Base-by-base conservation (phyloP, 2,888 invertebrate genomes). In the Conchocele bisecta region DNA sequence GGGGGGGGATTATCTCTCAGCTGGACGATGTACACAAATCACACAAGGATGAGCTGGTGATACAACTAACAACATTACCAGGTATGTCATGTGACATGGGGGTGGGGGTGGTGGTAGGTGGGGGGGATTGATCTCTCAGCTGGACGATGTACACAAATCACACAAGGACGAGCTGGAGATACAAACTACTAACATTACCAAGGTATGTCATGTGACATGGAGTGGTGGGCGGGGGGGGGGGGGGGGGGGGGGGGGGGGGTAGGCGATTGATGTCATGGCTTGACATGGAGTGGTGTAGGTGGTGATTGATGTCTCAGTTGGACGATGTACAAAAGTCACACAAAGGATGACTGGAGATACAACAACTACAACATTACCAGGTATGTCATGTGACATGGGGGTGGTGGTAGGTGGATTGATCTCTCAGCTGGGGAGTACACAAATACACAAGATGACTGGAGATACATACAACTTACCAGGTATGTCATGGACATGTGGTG, bases 381-480 rank as follows among this genome's bases (percentile, higher is more conserved):
- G 88, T 88, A 64, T 37, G 28, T 39, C 1, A 17, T n/a, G n/a
- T n/a, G n/a, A n/a, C n/a, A n/a, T n/a, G n/a, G n/a, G n/a, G n/a
- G n/a, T n/a, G n/a, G n/a, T n/a, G n/a, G n/a, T n/a, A n/a, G n/a
- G n/a, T n/a, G 67, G 89, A 33, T 56, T 88, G 41, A 61, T 65
- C 0, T 71, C 68, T 24, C 84, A 88, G 56, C 67, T 89, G 51
- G 85, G 85, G 83, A 22, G 83, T 85, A 9, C 84, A 89, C 71
- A 82, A 81, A 58, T 73, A 85, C 85, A 29, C 87, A 87, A 46
- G 89, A 89, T 59, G 68, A 88, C 46, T 89, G 89, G 50, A 80
- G 88, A 88, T n/a, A n/a, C 60, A 89, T 89, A 68, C 81, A 89
- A 28, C 89, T 73, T 87, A 87, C 67, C 88, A 89, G 88, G n/a